Percentiles rank a stretch among this genome's conserved stretches.
Conservation (phyloP, 2,113 vertebrate genomes). For the Fukomys damarensis region DNA sequence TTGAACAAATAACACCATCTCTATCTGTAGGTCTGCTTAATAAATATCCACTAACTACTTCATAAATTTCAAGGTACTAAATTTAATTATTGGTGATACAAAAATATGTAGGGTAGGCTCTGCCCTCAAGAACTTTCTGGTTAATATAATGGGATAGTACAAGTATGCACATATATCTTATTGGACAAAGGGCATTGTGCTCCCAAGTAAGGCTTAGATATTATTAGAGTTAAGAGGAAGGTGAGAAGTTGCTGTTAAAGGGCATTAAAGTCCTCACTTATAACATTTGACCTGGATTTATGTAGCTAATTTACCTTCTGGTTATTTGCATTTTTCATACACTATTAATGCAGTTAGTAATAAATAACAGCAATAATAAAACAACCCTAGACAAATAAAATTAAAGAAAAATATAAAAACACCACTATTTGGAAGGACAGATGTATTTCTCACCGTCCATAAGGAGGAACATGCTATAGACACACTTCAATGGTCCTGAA, state of each 20-base stretch:
- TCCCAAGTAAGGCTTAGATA: not conserved
- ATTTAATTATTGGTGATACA: not conserved
- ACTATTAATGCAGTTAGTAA: not conserved
- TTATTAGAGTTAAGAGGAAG: not conserved
- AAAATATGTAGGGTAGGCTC: not conserved
- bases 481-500: not conserved
- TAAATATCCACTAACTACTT: not conserved
- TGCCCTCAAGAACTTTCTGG: not conserved
- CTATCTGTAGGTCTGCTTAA: not conserved
- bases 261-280: not conserved
- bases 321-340: not conserved
- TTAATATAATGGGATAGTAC: not conserved
- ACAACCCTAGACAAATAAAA: slow-evolving; percentile 12
- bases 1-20: not conserved
- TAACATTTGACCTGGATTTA: not conserved
- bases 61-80: not conserved
- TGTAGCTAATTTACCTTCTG: not conserved
- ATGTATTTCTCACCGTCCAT: not conserved
- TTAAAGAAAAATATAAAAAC: not conserved
- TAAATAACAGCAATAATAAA: not conserved
- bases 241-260: not conserved
- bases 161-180: not conserved
- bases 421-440: not conserved
- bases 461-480: not conserved
- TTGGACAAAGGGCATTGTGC: not conserved